Evolutionary conservation across 92 coral and sea anemone genomes (phyloP).

Genomic region (Anthopleura xanthogrammica): DNA sequence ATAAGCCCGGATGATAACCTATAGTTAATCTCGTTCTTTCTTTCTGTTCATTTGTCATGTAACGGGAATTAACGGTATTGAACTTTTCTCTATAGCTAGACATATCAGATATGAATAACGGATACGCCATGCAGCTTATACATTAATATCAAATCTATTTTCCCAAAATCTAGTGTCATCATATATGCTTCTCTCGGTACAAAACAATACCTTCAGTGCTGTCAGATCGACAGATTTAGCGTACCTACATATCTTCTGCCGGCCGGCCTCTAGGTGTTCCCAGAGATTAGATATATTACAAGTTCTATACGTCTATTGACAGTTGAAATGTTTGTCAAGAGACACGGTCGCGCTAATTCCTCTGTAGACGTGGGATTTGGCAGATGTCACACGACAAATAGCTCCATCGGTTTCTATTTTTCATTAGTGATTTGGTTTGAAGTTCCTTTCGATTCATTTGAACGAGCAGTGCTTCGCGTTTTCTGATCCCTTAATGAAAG

Average conservation of each 20-base stretch:
- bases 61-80: too few relatives aligned
- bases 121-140: too few relatives aligned
- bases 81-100: too few relatives aligned
- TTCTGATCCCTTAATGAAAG: not conserved
- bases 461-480: not conserved
- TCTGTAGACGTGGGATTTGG: constrained; percentile 5
- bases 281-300: not conserved
- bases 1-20: too few relatives aligned
- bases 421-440: not conserved
- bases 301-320: not conserved
- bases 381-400: not conserved
- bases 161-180: too few relatives aligned
- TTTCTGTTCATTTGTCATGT: too few relatives aligned
- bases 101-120: too few relatives aligned
- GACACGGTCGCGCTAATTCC: constrained; percentile 12
- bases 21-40: too few relatives aligned
- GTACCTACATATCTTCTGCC: not conserved
- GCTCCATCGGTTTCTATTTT: not conserved
- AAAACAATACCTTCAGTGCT: too few relatives aligned
- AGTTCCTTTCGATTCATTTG: not conserved
- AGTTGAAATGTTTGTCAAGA: constrained; percentile 7
- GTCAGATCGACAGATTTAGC: not conserved
- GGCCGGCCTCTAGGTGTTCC: not conserved
- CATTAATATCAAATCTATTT: too few relatives aligned
- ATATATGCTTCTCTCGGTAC: too few relatives aligned